Evolutionary conservation across 2,888 invertebrate species (phyloP), one percentile per base, ranked within the genome.

Genomic region (Phortica magna): DNA sequence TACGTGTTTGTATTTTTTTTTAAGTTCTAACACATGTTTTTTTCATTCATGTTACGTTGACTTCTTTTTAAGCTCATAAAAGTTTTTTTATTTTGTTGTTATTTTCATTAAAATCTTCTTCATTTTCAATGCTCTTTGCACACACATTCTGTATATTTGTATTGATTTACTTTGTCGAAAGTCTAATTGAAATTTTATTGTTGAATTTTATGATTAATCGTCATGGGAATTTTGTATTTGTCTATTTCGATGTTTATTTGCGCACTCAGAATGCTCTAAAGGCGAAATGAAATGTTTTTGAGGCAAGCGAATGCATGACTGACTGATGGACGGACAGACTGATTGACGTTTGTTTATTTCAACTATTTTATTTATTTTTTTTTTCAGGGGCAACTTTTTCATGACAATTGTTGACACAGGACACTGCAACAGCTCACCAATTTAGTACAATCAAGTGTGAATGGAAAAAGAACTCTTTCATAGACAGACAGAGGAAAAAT

Each of bases 141-240:
- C 3, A 48, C 9, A 48, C 1, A 48, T 14, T 48, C 5, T 12
- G 2, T 48, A 14, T 48, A n/a, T n/a, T n/a, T 12, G 9, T 65
- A 41, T 65, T 65, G n/a, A 19, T 65, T 65, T 65, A 31, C 31
- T 65, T 65, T 65, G 65, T 41, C 19, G 12, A 61, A 17, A 14
- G 14, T 39, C 82, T 85, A 84, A 84, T 87, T 87, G 82, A 84
- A 83, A 83, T 85, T 87, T 84, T 84, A 85, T 87, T 87, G 80
- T 77, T 73, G 78, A 79, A 57, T 84, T 84, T 84, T 83, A 84
- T 87, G 86, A 87, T 83, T 87, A 84, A 87, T 87, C 84, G 85
- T 81, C 84, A 83, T 86, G 85, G 84, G 82, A 85, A 82, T 80
- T 79, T 42, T 53, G 39, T 53, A 19, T 53, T 57, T 48, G 31